A percentile compares a stretch with the other conserved stretches of the same genome.
These are phyloP conservation scores for Dolomedes plantarius DNA, from an alignment of 2,888 invertebrate genomes.

Conservation along the genomic window DNA sequence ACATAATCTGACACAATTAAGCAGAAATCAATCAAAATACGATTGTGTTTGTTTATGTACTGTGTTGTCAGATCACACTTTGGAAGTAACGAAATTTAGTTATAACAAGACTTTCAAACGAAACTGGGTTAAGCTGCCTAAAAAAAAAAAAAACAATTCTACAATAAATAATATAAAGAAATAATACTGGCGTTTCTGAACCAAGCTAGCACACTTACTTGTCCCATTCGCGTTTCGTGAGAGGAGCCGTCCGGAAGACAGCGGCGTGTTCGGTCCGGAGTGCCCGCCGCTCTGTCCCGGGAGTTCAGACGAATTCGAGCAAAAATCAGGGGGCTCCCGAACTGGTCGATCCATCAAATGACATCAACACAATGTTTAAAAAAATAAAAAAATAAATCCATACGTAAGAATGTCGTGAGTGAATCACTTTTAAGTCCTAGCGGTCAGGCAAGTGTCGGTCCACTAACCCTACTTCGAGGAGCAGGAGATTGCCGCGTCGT, in stretches of 20 bases:
- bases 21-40: too few relatives aligned
- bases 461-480: slow-evolving; percentile 65
- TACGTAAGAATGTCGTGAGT: neutral
- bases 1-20: too few relatives aligned
- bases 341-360: slow-evolving; percentile 63
- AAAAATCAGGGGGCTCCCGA: slow-evolving; percentile 54
- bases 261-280: slow-evolving; percentile 48
- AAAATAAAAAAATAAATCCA: neutral
- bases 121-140: too few relatives aligned
- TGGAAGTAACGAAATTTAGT: too few relatives aligned
- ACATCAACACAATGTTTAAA: neutral
- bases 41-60: too few relatives aligned
- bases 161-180: too few relatives aligned
- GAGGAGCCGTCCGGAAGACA: slow-evolving; percentile 56
- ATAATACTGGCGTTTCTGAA: too few relatives aligned
- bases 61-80: too few relatives aligned
- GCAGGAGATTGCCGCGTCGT: slow-evolving; percentile 28
- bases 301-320: slow-evolving; percentile 49
- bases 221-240: slow-evolving; percentile 69
- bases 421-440: slow-evolving; percentile 4
- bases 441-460: slow-evolving; percentile 42
- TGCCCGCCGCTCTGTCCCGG: slow-evolving; percentile 48
- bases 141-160: too few relatives aligned
- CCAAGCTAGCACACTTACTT: slow-evolving; percentile 63
- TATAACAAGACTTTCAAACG: too few relatives aligned